Conservation (phyloP, 2,797 vertebrate genomes). For the Apogon talboti region DNA sequence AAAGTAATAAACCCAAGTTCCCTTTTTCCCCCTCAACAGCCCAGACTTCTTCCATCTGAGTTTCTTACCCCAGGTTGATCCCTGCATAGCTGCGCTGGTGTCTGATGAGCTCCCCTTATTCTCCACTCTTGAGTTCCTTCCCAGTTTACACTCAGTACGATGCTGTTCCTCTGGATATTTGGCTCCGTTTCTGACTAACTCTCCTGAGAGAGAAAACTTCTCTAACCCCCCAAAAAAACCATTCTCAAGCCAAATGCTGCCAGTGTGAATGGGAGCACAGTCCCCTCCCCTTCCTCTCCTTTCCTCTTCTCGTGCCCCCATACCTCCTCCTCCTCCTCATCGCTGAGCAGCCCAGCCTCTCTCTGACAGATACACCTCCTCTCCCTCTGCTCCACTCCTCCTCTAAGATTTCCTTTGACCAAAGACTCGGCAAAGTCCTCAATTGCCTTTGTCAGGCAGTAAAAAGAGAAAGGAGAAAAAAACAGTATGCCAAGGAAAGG, state of each 20-base stretch:
- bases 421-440: slow-evolving; percentile 57
- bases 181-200: slow-evolving; percentile 50
- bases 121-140: slow-evolving; percentile 40
- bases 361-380: slow-evolving; percentile 69
- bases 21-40: slow-evolving; percentile 11
- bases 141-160: slow-evolving; percentile 25
- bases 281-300: slow-evolving; percentile 66
- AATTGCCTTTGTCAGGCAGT: slow-evolving; percentile 58
- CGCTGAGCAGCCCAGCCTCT: slow-evolving; percentile 44
- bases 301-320: slow-evolving; percentile 14
- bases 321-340: slow-evolving; percentile 33
- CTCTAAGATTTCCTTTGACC: slow-evolving; percentile 69
- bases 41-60: slow-evolving; percentile 5
- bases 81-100: slow-evolving; percentile 63
- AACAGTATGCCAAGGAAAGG: slow-evolving; percentile 17
- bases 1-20: slow-evolving; percentile 31
- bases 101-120: slow-evolving; percentile 42
- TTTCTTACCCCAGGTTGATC: slow-evolving; percentile 65
- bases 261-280: slow-evolving; percentile 69
- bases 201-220: slow-evolving; percentile 67
- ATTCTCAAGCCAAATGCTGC: slow-evolving; percentile 66
- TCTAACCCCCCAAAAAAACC: slow-evolving; percentile 42
- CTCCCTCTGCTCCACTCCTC: slow-evolving; percentile 55
- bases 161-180: slow-evolving; percentile 48
- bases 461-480: slow-evolving; percentile 40